Evolutionary conservation across 1,140 invertebrate species (phyloP).

Genomic region (Rhopalosiphum maidis): DNA sequence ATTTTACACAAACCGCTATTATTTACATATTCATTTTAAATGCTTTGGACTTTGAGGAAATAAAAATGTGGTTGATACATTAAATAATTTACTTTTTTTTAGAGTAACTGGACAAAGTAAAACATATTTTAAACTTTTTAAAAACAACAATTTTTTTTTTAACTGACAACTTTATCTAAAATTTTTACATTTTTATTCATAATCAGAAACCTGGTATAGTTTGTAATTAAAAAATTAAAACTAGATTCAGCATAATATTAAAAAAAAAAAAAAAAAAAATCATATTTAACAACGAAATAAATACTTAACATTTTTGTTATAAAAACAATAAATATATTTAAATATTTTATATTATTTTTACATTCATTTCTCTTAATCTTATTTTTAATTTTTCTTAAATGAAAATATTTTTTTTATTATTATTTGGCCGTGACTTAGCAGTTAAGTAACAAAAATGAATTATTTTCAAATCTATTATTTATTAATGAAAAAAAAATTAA

Average conservation of each 20-base stretch:
- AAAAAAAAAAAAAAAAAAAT: not conserved
- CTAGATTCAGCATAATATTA: not conserved
- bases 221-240: not conserved
- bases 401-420: no score
- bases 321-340: not conserved
- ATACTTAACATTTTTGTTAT: no score
- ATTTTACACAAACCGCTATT: not conserved
- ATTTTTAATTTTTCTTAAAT: no score
- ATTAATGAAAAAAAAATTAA: no score
- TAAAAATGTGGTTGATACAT: not conserved
- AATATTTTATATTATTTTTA: not conserved
- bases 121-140: not conserved
- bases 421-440: no score
- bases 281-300: not conserved
- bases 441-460: no score
- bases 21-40: not conserved
- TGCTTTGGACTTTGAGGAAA: not conserved
- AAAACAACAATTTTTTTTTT: not conserved
- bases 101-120: not conserved
- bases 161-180: not conserved
- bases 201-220: not conserved
- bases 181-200: not conserved
- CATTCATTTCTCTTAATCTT: no score
- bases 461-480: no score
- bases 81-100: not conserved